Percentiles rank a stretch among this genome's conserved stretches.
These are phyloP conservation scores for Myotis findleyi DNA, from an alignment of 2,797 vertebrate genomes.

Conservation along the genomic window DNA sequence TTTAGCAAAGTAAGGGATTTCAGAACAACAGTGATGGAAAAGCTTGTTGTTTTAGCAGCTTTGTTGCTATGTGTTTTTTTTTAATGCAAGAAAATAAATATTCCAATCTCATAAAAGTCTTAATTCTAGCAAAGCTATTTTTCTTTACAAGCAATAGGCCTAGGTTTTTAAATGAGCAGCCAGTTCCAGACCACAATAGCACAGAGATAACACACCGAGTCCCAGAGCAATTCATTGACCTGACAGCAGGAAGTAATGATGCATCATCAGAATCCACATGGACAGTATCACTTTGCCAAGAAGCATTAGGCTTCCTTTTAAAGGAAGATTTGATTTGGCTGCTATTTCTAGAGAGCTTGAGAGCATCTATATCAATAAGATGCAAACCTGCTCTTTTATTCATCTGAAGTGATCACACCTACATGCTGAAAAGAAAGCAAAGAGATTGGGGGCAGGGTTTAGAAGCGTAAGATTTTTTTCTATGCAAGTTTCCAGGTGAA, in stretches of 20 bases:
- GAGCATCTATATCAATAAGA: constrained; percentile 65
- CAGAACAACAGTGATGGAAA: constrained; percentile 49
- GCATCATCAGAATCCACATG: not conserved
- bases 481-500: not conserved
- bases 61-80: constrained; percentile 43
- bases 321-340: constrained; percentile 65
- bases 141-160: constrained; percentile 58
- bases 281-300: constrained; percentile 33
- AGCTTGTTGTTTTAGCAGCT: constrained; percentile 60
- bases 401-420: not conserved
- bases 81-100: constrained; percentile 65
- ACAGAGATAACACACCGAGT: constrained; percentile 22
- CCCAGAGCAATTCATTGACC: constrained; percentile 36
- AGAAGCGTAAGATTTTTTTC: not conserved
- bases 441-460: not conserved
- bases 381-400: constrained; percentile 31
- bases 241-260: constrained; percentile 49
- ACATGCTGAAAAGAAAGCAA: not conserved
- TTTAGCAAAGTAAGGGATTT: constrained; percentile 44
- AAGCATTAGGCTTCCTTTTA: constrained; percentile 48
- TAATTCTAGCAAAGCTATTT: constrained; percentile 62
- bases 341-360: constrained; percentile 55
- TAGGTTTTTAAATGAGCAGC: constrained; percentile 50
- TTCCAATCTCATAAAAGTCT: constrained; percentile 37
- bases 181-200: constrained; percentile 27